A percentile compares a stretch with the other conserved stretches of the same genome.
Evolutionary conservation across 2,888 invertebrate species (phyloP).

Genomic region (Autographa gamma): DNA sequence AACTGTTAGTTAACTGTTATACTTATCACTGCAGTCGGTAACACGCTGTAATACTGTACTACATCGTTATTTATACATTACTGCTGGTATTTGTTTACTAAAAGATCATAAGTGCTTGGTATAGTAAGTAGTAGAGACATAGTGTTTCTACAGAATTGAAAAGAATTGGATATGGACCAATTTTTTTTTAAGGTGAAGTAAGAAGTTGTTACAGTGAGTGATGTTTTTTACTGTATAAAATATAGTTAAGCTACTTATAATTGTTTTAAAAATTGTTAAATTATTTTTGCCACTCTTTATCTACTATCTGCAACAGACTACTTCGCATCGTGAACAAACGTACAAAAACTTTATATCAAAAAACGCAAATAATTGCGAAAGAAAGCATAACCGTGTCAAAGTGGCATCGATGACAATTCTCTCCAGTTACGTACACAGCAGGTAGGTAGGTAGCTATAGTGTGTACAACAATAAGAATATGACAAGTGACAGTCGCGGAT

Average conservation of each 20-base stretch:
- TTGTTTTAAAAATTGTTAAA: too few species aligned
- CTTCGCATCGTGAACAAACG: not conserved
- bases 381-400: slow-evolving; percentile 24
- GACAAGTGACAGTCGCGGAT: slow-evolving; percentile 13
- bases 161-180: too few species aligned
- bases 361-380: slow-evolving; percentile 22
- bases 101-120: not conserved
- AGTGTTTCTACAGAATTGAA: too few species aligned
- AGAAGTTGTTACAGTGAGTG: too few species aligned
- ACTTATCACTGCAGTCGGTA: slow-evolving; percentile 30
- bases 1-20: slow-evolving; percentile 22
- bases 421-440: not conserved
- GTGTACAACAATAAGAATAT: not conserved
- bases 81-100: not conserved
- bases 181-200: too few species aligned
- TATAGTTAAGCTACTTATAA: too few species aligned
- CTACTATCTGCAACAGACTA: too few species aligned
- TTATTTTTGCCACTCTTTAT: too few species aligned
- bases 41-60: slow-evolving; percentile 15
- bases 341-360: not conserved
- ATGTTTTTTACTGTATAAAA: too few species aligned
- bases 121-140: not conserved
- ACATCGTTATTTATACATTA: slow-evolving; percentile 16
- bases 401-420: slow-evolving; percentile 5
- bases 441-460: not conserved